A percentile compares a stretch with the other conserved stretches of the same genome.
Conservation (phyloP, 1,140 invertebrate species). For the Helicoverpa zea region DNA sequence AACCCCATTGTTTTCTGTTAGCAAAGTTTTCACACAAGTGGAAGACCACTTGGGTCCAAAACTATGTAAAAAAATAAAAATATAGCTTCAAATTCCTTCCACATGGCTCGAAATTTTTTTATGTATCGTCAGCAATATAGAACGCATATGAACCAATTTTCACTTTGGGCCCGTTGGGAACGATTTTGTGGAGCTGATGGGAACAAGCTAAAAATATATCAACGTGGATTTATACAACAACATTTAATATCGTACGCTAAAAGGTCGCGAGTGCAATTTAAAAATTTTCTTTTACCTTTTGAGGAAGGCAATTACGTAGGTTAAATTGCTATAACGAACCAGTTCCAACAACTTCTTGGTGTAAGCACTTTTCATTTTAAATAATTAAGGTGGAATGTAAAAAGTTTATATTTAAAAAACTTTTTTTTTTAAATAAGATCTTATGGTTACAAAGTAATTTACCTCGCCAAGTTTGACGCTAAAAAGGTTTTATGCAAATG, state of each 20-base stretch:
- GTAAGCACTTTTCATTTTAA: constrained; percentile 35
- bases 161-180: no score
- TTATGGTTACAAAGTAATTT: background rate
- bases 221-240: background rate
- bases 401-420: background rate
- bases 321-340: constrained; percentile 30
- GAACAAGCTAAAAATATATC: no score
- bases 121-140: no score
- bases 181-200: no score
- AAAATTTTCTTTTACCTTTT: constrained; percentile 30
- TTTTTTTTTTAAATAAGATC: constrained; percentile 7
- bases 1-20: no score
- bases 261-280: constrained; percentile 27
- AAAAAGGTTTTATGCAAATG: constrained; percentile 25
- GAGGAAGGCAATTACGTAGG: constrained; percentile 26
- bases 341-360: constrained; percentile 31
- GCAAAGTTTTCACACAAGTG: no score
- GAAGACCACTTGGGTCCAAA: no score
- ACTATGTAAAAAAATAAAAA: no score
- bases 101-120: no score
- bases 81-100: no score
- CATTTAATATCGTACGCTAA: background rate
- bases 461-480: background rate
- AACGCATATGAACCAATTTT: no score
- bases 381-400: background rate